Conservation (phyloP, 2,888 invertebrate genomes). For the Cephus sareptanus region DNA sequence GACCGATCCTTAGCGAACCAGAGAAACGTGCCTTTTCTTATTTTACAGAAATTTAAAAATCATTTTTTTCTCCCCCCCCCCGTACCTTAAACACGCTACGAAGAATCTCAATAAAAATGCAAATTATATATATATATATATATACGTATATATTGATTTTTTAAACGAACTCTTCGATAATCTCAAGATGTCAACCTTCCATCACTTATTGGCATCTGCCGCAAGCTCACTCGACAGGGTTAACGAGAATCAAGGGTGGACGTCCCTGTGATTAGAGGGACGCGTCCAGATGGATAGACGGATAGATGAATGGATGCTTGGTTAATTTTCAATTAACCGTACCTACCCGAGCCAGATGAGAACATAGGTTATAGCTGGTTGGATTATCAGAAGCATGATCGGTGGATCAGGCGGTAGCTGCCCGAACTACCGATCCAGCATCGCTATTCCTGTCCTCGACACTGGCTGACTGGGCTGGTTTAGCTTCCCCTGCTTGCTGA, state of each 20-base stretch:
- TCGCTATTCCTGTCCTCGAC: not conserved
- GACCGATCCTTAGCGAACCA: not conserved
- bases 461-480: not conserved
- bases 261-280: slow-evolving; percentile 52
- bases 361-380: not conserved
- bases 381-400: not conserved
- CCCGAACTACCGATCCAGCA: not conserved
- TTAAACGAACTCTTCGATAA: not conserved
- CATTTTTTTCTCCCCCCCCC: no score
- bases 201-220: not conserved
- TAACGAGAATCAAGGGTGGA: slow-evolving; percentile 34
- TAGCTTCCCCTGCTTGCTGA: not conserved
- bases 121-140: not conserved
- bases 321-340: slow-evolving; percentile 58
- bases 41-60: not conserved
- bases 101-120: not conserved
- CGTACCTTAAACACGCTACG: not conserved
- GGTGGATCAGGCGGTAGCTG: not conserved
- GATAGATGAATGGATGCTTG: slow-evolving; percentile 36
- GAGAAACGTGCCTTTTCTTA: not conserved
- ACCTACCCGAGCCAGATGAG: slow-evolving; percentile 6
- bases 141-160: not conserved
- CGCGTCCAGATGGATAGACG: slow-evolving; percentile 46
- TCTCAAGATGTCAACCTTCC: not conserved
- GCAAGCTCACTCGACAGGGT: slow-evolving; percentile 21